Evolutionary conservation across 2,113 vertebrate genomes (phyloP).

Genomic region (Porphyrio hochstetteri): DNA sequence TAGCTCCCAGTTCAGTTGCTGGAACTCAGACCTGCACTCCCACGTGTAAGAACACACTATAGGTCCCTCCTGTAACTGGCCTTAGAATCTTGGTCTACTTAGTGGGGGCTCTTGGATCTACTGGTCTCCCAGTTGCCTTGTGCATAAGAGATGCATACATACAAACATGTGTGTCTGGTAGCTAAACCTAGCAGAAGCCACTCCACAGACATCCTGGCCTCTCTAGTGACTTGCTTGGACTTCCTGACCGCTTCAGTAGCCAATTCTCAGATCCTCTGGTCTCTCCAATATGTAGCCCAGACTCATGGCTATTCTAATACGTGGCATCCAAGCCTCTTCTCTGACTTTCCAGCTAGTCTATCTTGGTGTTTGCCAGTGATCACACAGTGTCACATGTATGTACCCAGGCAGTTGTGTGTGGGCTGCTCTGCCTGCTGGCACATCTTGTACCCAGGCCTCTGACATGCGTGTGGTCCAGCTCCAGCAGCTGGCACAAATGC

Average conservation of each 20-base stretch:
- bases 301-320: too few species aligned
- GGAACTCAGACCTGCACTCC: background rate
- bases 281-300: background rate
- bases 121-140: background rate
- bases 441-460: background rate
- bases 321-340: background rate
- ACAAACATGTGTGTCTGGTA: background rate
- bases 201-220: background rate
- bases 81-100: background rate
- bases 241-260: background rate
- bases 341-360: background rate
- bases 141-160: background rate
- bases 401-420: background rate
- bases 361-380: background rate
- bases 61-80: background rate
- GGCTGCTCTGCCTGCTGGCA: background rate
- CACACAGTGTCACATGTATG: too few species aligned
- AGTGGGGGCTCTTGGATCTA: background rate
- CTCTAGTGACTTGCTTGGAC: background rate
- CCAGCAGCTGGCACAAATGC: background rate
- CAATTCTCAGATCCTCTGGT: background rate
- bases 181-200: background rate
- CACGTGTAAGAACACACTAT: background rate
- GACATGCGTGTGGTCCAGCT: background rate
- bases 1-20: background rate